Base-by-base conservation (phyloP, 2,888 invertebrate genomes). In the Drosophila suboccidentalis region DNA sequence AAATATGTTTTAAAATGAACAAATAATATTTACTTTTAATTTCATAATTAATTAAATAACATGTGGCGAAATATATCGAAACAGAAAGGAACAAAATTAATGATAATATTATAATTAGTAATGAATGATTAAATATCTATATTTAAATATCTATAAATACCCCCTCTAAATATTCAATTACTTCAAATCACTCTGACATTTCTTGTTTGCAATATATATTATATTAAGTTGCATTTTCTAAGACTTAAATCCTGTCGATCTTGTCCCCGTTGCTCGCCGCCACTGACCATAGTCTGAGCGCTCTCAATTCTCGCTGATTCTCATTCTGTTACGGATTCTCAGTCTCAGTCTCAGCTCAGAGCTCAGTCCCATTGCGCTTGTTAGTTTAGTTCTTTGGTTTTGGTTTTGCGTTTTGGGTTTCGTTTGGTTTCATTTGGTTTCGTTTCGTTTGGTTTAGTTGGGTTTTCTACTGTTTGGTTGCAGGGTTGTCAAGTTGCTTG, bases 351-450 rank as follows among this genome's bases (percentile, higher is more conserved):
- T 15, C 38, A 19, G 8, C 9, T 39, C 15, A 15, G 39, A 11
- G 17, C n/a, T 44, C 34, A 59, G 32, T 66, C 72, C 80, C 68
- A 58, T 36, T 60, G 80, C 78, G 78, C 78, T 78, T 78, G 78
- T 78, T 78, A 78, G 81, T 77, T 77, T 71, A 61, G 80, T 78
- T 77, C 49, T 58, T 54, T 32, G 76, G 76, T 73, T 76, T 76
- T 50, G 73, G 74, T 73, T 73, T 55, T 29, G 51, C 65, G 61
- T 61, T 53, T 59, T 32, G 41, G 58, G 29, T 51, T 41, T 54
- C 2, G 49, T 57, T 53, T 17, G 39, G 54, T 57, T 69, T 26
- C 38, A 47, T 44, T 57, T 32, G n/a, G n/a, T 59, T 26, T 43
- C 53, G 41, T 41, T 41, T 43, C n/a, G 1, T 26, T 46, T 26